Base-by-base conservation (phyloP, 2,888 invertebrate genomes). In the Allolobophora icterica region DNA sequence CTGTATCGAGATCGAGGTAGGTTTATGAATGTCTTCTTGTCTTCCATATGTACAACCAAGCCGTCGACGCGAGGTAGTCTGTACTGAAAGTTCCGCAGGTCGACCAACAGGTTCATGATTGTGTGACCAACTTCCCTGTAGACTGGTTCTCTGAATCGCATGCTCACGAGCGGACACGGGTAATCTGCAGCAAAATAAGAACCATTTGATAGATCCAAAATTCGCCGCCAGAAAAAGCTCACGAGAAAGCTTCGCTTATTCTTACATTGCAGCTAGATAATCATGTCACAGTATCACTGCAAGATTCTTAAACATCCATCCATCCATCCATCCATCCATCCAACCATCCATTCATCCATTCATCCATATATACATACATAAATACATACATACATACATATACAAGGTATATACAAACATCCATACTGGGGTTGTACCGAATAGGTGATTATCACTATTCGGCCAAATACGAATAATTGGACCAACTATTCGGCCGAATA, bases 81-180 rank as follows among this genome's bases (percentile, higher is more conserved):
- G 94, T 98, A 98, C 5, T 97, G 96, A 94, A 97, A 98, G 94
- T 97, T 97, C 92, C 97, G 96, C 94, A 98, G 98, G 95, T 98
- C 98, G 34, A 97, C 97, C 93, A 98, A 95, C 91, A 98, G 96
- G 96, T 97, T 98, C 95, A 98, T 97, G 92, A 98, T 97, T 21
- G 98, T 98, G 94, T 98, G 97, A 0, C 98, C 97, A 92, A 98
- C 97, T 96, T 98, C 97, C 52, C 97, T 97, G 95, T 97, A 98
- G 15, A 98, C 97, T 0, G 98, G 97, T 93, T 97, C 97, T 24
- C 98, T 96, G 94, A 97, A 96, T 40, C 97, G 96, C 35, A 97
- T 96, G 35, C 97, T 97, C 90, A 98, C 97, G 92, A 98, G 96
- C 1, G 98, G 97, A 94, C 97, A 97, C 0, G 98, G 98, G 95